phyloP scores from a whole-genome alignment of 2,113 vertebrate genomes.

The Sula dactylatra region DNA sequence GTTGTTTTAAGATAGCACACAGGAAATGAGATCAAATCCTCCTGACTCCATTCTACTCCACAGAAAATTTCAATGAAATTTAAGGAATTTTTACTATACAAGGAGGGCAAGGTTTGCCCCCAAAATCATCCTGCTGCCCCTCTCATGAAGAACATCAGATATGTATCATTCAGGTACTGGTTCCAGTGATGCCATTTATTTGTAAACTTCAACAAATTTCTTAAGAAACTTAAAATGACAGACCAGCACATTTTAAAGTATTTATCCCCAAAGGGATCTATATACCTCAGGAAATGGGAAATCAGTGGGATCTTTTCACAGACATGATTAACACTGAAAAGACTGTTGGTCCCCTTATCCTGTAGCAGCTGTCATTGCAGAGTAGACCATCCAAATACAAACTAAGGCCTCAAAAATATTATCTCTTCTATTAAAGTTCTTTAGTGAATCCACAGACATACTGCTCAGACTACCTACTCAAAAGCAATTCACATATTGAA shows the following conservation, averaged over 20 bases:
- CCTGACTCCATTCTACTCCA: not conserved
- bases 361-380: not conserved
- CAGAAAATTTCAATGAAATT: not conserved
- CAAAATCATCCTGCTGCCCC: not conserved
- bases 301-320: not conserved
- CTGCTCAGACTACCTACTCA: not conserved
- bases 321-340: not conserved
- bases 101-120: not conserved
- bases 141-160: not conserved
- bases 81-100: not conserved
- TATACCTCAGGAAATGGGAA: not conserved
- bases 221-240: not conserved
- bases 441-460: not conserved
- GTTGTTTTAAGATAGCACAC: not conserved
- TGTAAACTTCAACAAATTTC: not conserved
- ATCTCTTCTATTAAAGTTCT: not conserved
- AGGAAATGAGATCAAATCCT: not conserved
- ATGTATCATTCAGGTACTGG: not conserved
- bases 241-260: not conserved
- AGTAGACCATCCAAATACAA: not conserved
- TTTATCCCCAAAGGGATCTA: not conserved
- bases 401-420: not conserved
- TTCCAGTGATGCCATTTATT: not conserved
- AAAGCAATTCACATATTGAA: not conserved
- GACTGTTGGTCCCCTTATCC: not conserved